These are phyloP conservation scores for Nomada fucata DNA, from an alignment of 2,888 invertebrate species.

Conservation along the genomic window DNA sequence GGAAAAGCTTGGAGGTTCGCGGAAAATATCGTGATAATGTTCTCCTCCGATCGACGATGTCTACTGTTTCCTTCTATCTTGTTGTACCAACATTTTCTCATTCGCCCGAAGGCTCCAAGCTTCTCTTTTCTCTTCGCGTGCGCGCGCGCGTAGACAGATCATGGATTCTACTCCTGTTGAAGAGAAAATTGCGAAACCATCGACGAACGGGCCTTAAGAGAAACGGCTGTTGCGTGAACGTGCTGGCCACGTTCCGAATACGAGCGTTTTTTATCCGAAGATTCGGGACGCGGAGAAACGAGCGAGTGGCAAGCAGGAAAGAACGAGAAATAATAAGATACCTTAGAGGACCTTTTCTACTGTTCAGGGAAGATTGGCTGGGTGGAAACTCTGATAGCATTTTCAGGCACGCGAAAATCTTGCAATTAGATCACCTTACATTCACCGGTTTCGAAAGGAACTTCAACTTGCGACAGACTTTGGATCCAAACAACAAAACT, in stretches of 20 bases:
- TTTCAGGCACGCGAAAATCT: conserved; percentile 6
- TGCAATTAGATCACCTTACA: neutral
- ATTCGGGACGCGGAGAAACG: conserved; percentile 39
- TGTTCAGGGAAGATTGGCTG: conserved; percentile 26
- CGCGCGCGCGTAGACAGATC: conserved; percentile 7
- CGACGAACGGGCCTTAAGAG: conserved; percentile 53
- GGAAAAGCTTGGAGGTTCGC: conserved; percentile 27
- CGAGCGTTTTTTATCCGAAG: conserved; percentile 47
- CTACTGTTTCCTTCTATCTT: neutral
- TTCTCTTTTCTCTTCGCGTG: conserved; percentile 12
- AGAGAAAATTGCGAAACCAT: conserved; percentile 37
- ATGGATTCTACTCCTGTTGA: conserved; percentile 29
- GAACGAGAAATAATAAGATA: neutral
- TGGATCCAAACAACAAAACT: conserved; percentile 6
- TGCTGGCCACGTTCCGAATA: conserved; percentile 71
- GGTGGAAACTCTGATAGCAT: conserved; percentile 18
- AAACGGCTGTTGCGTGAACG: conserved; percentile 58
- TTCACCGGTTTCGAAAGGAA: neutral
- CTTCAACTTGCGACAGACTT: neutral
- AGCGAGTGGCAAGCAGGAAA: conserved; percentile 17
- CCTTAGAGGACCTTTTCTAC: conserved; percentile 20
- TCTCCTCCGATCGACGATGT: neutral
- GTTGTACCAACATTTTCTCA: neutral
- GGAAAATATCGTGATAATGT: neutral
- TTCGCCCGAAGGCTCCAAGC: conserved; percentile 32